Conservation (phyloP, 1,140 invertebrate genomes). For the Drosophila yakuba region DNA sequence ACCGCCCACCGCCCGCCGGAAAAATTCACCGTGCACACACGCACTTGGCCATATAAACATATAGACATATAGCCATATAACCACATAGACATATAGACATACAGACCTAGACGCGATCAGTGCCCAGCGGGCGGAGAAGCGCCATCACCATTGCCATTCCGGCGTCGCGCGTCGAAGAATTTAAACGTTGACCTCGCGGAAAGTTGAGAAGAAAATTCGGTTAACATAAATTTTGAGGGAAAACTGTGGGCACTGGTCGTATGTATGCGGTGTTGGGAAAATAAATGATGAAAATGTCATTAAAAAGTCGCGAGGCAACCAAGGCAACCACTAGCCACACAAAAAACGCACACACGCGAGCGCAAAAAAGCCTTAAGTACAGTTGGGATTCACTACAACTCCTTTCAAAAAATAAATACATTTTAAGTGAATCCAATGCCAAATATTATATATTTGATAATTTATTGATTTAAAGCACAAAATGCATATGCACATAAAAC, state of each 20-base stretch:
- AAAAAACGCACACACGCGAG: conserved; percentile 20
- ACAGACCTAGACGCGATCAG: conserved; percentile 29
- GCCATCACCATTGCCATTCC: conserved; percentile 40
- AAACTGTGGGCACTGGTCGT: conserved; percentile 20
- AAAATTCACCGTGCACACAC: conserved; percentile 30
- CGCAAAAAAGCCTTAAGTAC: conserved; percentile 8
- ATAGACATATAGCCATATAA: conserved; percentile 1
- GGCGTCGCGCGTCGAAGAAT: conserved; percentile 60
- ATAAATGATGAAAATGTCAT: conserved; percentile 74
- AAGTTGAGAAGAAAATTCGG: conserved; percentile 45
- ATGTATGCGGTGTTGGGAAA: conserved; percentile 64
- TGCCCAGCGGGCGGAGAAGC: conserved; percentile 49
- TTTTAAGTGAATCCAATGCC: no score
- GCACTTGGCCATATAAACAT: conserved; percentile 5
- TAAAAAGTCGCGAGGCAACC: conserved; percentile 43
- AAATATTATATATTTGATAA: no score
- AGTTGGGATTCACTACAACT: background rate
- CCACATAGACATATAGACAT: conserved; percentile 16
- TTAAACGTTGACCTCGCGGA: conserved; percentile 76
- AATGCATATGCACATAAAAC: no score
- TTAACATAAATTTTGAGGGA: conserved; percentile 67
- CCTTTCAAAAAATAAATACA: no score
- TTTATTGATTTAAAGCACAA: no score
- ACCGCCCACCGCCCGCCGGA: conserved; percentile 49
- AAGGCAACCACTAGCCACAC: conserved; percentile 46